Evolutionary conservation across 1,140 invertebrate species (phyloP).

Genomic region (Apocrypta bakeri): DNA sequence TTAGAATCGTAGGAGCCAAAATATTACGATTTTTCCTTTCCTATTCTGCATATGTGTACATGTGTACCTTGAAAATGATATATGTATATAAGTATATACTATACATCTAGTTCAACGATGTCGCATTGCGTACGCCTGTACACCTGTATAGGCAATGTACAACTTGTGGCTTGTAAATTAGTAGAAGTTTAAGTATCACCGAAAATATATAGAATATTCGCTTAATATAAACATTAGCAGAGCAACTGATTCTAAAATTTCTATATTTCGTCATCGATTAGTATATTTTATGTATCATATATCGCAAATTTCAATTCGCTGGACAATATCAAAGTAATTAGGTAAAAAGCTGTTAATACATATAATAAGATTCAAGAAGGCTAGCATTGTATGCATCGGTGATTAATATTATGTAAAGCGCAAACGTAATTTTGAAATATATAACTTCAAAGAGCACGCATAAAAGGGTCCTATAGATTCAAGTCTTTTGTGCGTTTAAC

Average conservation of each 20-base stretch:
- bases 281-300: background rate
- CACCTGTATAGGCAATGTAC: constrained; percentile 51
- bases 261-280: background rate
- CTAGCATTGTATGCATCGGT: constrained; percentile 38
- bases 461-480: constrained; percentile 51
- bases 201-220: background rate
- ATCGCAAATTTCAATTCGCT: background rate
- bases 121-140: constrained; percentile 54
- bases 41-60: constrained; percentile 46
- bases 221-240: background rate
- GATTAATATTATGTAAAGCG: constrained; percentile 37
- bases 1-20: constrained; percentile 44
- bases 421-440: constrained; percentile 41
- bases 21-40: constrained; percentile 45
- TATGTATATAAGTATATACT: constrained; percentile 45
- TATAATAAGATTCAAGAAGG: background rate
- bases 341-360: background rate
- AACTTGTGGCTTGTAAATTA: constrained; percentile 53
- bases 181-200: constrained; percentile 26
- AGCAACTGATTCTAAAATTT: background rate
- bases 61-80: constrained; percentile 27
- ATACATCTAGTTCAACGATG: constrained; percentile 39
- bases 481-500: constrained; percentile 46
- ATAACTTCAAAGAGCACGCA: constrained; percentile 50
- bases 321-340: background rate